Base-by-base conservation (phyloP, 2,797 vertebrate species). In the Halcyon badia region DNA sequence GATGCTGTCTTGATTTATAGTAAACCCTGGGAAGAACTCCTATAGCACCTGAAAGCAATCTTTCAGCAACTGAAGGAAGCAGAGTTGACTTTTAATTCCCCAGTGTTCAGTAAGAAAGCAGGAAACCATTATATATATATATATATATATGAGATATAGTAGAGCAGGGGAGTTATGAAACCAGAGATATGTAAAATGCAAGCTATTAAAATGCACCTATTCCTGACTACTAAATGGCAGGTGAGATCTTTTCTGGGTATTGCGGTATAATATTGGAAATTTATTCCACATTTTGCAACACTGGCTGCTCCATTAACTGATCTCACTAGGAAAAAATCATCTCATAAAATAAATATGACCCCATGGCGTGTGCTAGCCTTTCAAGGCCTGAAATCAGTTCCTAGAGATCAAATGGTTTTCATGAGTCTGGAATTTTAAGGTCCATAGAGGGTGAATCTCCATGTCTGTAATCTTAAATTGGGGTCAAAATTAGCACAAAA, bases 1-100 rank as follows among this genome's bases (percentile, higher is more conserved):
- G 96, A 92, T 87, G 91, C 85, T 42, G 68, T 39, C 92, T 87
- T 83, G 92, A 93, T 96, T 94, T 94, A 93, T 73, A 62, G 77
- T 17, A 91, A 92, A 86, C 60, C 11, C 42, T 51, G 77, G 90
- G 89, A 95, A 42, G 85, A 92, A 66, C 62, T 94, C 52, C 94
- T 96, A 28, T 81, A 97, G 94, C 93, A 97, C 97, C 96, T 97
- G 97, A 97, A 97, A 97, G 92, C 94, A 97, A 97, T 97, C 95
- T 93, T 87, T 77, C 94, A 94, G 91, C 87, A 66, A 57, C 79
- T 89, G 25, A 61, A 78, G 94, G 97, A 97, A 94, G 65, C 31
- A 58, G 66, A 89, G 93, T 70, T 94, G 96, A 87, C 78, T 94
- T 97, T 95, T 70, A 73, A 87, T 87, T 94, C 91, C 87, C 70